Conservation (phyloP, 2,888 invertebrate species). For the Gymnocheta viridis region DNA sequence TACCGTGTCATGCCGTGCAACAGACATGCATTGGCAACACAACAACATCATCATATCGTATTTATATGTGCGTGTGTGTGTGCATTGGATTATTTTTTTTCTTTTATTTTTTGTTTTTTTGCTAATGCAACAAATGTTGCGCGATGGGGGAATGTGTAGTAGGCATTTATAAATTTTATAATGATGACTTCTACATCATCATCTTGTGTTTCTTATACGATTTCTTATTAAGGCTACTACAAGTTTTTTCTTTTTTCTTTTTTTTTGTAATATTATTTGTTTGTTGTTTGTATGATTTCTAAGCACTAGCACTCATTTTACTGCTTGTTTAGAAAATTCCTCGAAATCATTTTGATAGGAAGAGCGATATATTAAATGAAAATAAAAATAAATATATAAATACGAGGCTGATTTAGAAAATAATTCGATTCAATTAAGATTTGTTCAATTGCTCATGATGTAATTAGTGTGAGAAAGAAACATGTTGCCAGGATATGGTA, state of each 20-base stretch:
- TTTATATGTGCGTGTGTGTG: slow-evolving; percentile 15
- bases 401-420: slow-evolving; percentile 8
- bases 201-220: slow-evolving; percentile 28
- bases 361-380: neutral
- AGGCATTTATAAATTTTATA: slow-evolving; percentile 63
- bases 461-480: neutral
- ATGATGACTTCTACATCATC: slow-evolving; percentile 60
- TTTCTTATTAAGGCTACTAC: slow-evolving; percentile 64
- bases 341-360: slow-evolving; percentile 43
- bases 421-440: neutral
- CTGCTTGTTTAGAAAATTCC: slow-evolving; percentile 50
- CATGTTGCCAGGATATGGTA: neutral
- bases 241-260: slow-evolving; percentile 31
- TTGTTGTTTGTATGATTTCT: slow-evolving; percentile 28
- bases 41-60: slow-evolving; percentile 28
- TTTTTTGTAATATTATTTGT: slow-evolving; percentile 11
- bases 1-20: neutral
- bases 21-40: slow-evolving; percentile 30
- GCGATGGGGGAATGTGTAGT: slow-evolving; percentile 56
- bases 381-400: slow-evolving; percentile 1
- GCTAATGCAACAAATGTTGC: slow-evolving; percentile 56
- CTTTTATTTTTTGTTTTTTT: neutral
- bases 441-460: neutral
- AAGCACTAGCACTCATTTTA: slow-evolving; percentile 8
- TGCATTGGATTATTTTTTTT: neutral